phyloP scores from a whole-genome alignment of 2,797 vertebrate genomes.

The Octomys mimax region DNA sequence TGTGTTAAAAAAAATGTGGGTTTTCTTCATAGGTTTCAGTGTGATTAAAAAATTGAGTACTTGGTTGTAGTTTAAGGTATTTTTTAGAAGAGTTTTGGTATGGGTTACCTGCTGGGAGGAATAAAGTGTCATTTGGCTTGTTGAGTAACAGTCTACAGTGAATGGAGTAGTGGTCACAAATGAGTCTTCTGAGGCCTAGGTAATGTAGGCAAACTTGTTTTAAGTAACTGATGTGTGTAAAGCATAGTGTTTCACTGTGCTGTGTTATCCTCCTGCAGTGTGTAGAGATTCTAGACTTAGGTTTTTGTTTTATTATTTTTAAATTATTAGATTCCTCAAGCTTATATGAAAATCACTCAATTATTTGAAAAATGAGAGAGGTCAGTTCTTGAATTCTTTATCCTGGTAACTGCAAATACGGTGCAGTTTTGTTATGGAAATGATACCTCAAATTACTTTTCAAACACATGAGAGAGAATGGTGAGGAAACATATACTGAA shows the following conservation, averaged over 20 bases:
- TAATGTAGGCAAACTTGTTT: neutral
- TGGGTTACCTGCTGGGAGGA: neutral
- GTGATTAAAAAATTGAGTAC: neutral
- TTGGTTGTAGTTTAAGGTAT: neutral
- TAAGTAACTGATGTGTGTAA: neutral
- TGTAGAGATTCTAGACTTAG: neutral
- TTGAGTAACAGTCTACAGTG: neutral
- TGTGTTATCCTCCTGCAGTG: neutral
- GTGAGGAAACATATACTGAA: conserved; percentile 1
- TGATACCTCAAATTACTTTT: conserved; percentile 20
- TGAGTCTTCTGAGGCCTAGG: neutral
- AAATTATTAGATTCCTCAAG: conserved; percentile 16
- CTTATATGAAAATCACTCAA: neutral
- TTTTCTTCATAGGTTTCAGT: neutral
- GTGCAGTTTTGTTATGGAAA: conserved; percentile 24
- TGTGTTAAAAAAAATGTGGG: neutral
- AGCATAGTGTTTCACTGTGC: neutral
- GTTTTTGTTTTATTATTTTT: conserved; percentile 32
- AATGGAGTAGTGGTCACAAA: neutral
- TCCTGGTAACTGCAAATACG: neutral
- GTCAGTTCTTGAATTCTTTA: neutral
- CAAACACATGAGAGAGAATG: conserved; percentile 34
- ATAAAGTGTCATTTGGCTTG: neutral
- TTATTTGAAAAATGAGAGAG: conserved; percentile 50
- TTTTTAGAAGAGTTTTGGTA: neutral